Conservation (phyloP, 2,797 vertebrate species). For the Phoebastria nigripes region DNA sequence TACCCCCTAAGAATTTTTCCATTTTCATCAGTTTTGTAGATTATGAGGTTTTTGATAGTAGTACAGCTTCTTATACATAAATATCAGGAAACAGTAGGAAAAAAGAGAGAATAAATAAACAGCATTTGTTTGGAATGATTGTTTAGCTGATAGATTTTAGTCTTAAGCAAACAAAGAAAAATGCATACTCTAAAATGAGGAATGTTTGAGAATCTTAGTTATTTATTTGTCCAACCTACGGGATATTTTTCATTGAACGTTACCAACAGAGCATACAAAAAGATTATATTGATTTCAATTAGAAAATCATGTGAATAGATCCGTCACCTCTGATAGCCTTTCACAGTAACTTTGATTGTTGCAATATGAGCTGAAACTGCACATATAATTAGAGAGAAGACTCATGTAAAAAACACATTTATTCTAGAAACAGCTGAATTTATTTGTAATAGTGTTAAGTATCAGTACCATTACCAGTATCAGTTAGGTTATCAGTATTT, state of each 20-base stretch:
- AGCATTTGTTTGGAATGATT: conserved; percentile 42
- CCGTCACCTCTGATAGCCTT: not conserved
- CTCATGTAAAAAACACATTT: not conserved
- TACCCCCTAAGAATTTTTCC: not conserved
- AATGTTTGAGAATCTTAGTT: not conserved
- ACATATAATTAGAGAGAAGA: not conserved
- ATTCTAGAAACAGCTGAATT: conserved; percentile 4
- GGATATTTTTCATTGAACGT: not conserved
- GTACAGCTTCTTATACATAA: conserved; percentile 45
- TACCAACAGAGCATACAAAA: not conserved
- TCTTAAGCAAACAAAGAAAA: conserved; percentile 43
- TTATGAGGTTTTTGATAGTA: not conserved
- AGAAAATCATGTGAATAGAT: conserved; percentile 26
- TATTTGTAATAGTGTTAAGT: not conserved
- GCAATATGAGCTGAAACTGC: not conserved
- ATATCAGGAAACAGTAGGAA: not conserved
- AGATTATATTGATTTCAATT: conserved; percentile 32
- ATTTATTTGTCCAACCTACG: not conserved
- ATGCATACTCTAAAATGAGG: not conserved
- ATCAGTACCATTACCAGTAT: not conserved
- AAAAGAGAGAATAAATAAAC: conserved; percentile 32
- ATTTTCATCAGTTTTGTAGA: not conserved
- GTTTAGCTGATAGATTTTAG: conserved; percentile 30
- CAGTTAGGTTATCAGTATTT: not conserved
- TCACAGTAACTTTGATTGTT: not conserved